Conservation (phyloP, 2,113 vertebrate species). For the Ornithorhynchus anatinus region DNA sequence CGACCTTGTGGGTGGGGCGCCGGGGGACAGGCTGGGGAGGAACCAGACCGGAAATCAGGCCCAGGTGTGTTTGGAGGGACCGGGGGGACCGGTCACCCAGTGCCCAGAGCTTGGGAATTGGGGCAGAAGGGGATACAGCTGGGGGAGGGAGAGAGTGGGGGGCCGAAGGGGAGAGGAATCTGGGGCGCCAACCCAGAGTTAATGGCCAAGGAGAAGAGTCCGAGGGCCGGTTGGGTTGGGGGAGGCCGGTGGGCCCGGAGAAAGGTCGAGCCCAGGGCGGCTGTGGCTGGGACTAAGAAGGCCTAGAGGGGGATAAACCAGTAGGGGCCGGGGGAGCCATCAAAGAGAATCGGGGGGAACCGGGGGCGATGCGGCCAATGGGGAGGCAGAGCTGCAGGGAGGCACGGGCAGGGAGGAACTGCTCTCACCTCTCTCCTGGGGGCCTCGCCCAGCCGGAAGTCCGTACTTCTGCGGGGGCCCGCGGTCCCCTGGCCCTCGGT, state of each 20-base stretch:
- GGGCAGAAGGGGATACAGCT: background rate
- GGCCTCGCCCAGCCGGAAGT: slow-evolving; percentile 41
- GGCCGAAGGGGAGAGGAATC: background rate
- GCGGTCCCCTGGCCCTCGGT: slow-evolving; percentile 8
- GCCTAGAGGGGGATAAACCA: background rate
- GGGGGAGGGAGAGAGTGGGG: background rate
- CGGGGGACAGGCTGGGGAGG: slow-evolving; percentile 43
- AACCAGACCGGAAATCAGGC: no score
- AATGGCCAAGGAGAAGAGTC: no score
- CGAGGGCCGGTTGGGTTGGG: no score
- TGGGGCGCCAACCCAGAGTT: no score
- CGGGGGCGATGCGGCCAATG: background rate
- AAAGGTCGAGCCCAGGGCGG: background rate
- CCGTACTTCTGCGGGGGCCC: slow-evolving; percentile 38
- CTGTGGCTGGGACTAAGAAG: background rate
- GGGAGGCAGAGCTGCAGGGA: no score
- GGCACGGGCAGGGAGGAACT: no score
- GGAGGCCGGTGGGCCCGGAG: background rate
- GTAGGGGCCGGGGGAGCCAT: background rate
- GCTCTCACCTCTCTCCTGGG: slow-evolving; percentile 60
- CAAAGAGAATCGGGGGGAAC: background rate
- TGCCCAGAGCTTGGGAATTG: no score
- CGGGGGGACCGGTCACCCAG: no score
- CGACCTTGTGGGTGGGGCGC: slow-evolving; percentile 35
- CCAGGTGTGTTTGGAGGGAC: no score